These are phyloP conservation scores for Pipra filicauda DNA, from an alignment of 2,113 vertebrate genomes.

Conservation along the genomic window DNA sequence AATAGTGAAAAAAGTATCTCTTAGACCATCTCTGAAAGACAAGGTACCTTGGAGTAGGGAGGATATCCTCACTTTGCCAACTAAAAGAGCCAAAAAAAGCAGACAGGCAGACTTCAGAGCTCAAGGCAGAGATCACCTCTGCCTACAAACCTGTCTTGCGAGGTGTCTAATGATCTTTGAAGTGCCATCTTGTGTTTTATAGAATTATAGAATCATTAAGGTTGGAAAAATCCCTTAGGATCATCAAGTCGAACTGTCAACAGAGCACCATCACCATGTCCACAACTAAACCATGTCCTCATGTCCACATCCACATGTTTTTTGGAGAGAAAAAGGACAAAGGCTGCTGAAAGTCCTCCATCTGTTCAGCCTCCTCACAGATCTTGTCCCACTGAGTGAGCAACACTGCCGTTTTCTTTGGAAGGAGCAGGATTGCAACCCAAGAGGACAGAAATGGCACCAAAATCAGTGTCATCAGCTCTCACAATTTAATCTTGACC, in stretches of 20 bases:
- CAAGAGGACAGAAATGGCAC: not conserved
- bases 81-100: too few species aligned
- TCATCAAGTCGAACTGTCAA: not conserved
- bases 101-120: too few species aligned
- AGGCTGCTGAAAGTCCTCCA: not conserved
- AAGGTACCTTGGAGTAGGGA: not conserved
- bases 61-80: not conserved
- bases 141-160: not conserved
- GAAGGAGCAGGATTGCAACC: not conserved
- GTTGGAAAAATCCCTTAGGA: not conserved
- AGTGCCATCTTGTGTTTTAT: not conserved
- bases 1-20: not conserved
- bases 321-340: not conserved
- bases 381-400: not conserved
- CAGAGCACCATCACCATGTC: not conserved
- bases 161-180: not conserved
- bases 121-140: not conserved
- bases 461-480: fast-evolving
- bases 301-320: not conserved
- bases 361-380: fast-evolving
- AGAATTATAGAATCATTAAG: not conserved
- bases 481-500: not conserved
- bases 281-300: not conserved
- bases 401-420: fast-evolving
- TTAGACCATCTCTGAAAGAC: not conserved